Percentiles rank a stretch among this genome's conserved stretches.
Conservation (phyloP, 2,113 vertebrate species). For the Dinomys branickii region DNA sequence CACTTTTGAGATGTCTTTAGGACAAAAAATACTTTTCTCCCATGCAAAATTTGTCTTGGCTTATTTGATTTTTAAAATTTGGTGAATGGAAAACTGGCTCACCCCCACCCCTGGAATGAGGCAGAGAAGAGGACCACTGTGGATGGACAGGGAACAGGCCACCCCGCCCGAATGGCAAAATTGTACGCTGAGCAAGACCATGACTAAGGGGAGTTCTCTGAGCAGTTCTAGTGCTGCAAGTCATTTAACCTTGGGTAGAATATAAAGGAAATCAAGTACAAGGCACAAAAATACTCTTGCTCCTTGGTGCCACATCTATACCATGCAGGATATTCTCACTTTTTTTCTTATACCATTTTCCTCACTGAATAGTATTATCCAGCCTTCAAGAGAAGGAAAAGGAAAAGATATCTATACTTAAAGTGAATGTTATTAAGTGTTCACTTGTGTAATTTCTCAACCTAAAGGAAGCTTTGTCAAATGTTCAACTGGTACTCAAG, state of each 20-base stretch:
- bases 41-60: neutral
- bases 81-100: neutral
- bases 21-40: neutral
- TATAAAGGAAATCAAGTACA: neutral
- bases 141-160: neutral
- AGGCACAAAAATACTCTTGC: neutral
- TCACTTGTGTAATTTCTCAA: neutral
- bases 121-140: neutral
- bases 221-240: neutral
- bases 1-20: constrained; percentile 34
- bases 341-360: neutral
- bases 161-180: neutral
- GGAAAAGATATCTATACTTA: neutral
- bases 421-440: constrained; percentile 36
- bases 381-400: neutral
- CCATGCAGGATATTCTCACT: neutral
- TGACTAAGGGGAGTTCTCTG: neutral
- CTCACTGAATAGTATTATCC: neutral
- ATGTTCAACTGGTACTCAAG: constrained; percentile 8
- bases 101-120: neutral
- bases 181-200: neutral
- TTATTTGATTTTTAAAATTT: neutral
- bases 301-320: neutral
- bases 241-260: neutral
- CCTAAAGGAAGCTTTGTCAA: constrained; percentile 31